These are phyloP conservation scores for Aleiodes leptofemur DNA, from an alignment of 2,888 invertebrate genomes.

Conservation along the genomic window DNA sequence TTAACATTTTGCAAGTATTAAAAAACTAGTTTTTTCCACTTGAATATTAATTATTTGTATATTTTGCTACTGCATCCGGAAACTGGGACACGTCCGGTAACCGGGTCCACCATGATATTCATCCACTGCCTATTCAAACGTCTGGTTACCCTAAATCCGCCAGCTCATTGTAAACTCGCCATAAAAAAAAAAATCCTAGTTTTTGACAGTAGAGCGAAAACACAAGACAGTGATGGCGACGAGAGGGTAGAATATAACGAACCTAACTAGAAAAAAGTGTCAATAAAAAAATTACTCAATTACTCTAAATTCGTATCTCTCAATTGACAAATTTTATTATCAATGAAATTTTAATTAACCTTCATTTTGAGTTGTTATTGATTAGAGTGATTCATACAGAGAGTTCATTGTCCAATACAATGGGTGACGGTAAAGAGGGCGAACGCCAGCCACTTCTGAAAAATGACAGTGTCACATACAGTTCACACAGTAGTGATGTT, in stretches of 20 bases:
- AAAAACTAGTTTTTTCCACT: no score
- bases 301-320: not conserved
- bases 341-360: no score
- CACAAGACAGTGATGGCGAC: not conserved
- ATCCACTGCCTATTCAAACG: no score
- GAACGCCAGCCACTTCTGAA: conserved; percentile 81
- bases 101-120: no score
- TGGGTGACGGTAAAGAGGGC: conserved; percentile 81
- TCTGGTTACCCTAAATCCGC: no score
- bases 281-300: not conserved
- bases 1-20: no score
- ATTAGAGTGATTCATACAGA: conserved; percentile 10
- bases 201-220: conserved; percentile 3
- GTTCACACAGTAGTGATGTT: conserved; percentile 63
- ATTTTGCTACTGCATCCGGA: no score
- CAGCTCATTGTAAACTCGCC: not conserved
- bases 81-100: no score
- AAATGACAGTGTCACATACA: conserved; percentile 71
- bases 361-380: not conserved
- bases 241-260: not conserved
- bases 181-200: not conserved
- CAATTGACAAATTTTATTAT: not conserved
- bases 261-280: not conserved
- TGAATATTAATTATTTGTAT: no score
- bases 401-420: conserved; percentile 60